Evolutionary conservation across 35 echinoderm and acorn worm species (phyloP), one percentile per base, ranked within the genome.

Genomic region (Apostichopus japonicus): DNA sequence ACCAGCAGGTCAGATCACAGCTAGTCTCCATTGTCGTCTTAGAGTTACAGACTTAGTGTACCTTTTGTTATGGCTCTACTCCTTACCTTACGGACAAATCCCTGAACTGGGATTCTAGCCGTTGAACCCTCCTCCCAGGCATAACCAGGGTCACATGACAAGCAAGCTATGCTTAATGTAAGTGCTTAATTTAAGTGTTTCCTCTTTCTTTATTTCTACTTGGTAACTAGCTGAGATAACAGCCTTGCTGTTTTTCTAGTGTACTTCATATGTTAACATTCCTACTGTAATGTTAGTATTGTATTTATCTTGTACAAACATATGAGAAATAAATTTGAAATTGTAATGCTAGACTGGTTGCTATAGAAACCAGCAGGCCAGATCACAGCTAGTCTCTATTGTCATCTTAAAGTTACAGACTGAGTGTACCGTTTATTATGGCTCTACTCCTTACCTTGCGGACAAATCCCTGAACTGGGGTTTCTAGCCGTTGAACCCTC

Each of bases 291-390:
- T 33, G 27, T 33, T 33, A 33, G 27, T 33, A 1, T 33, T 33
- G 27, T 16, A 73, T 73, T 73, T 1, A 2, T 16, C 71, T 33
- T 33, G 27, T 33, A 33, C 27, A 33, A 33, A 33, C 27, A 33
- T 33, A 33, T 33, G 27, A 33, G 27, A 33, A 33, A 33, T 33
- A 33, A 33, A 33, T 33, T 33, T 33, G 27, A 33, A 33, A 33
- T 33, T 33, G 27, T 33, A 33, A 1, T 33, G 27, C 27, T 33
- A 3, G 97, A 98, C 81, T 98, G 94, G 91, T 98, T 96, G 77
- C 94, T 98, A 76, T 98, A 98, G 86, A 57, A 94, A 65, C 97
- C 97, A 71, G 94, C 94, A 24, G 90, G 87, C 92, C 97, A 98
- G 21, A 98, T 96, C 77, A 98, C 91, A 15, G 97, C 14, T 16